These are phyloP conservation scores for Nicator chloris DNA, from an alignment of 2,113 vertebrate genomes.

Conservation along the genomic window DNA sequence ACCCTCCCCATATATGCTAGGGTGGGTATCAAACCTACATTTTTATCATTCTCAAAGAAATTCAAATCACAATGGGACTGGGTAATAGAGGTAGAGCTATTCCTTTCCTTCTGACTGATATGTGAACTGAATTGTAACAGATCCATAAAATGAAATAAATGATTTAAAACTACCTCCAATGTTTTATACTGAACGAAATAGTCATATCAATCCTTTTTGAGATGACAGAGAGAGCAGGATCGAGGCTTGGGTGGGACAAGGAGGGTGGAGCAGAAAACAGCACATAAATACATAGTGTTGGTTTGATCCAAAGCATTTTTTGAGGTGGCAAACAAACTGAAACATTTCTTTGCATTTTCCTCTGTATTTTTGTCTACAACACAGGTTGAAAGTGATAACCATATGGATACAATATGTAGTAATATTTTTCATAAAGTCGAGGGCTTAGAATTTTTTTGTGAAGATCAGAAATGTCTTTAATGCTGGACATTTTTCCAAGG, in stretches of 20 bases:
- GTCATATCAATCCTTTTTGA: neutral
- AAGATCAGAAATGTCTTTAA: neutral
- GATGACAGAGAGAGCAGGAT: neutral
- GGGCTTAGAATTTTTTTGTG: neutral
- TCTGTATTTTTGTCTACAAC: neutral
- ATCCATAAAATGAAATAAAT: neutral
- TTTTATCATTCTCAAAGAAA: neutral
- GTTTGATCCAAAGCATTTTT: neutral
- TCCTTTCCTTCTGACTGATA: neutral
- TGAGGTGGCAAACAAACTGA: neutral
- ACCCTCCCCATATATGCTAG: too few relatives aligned
- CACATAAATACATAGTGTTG: neutral
- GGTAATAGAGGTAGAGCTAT: neutral
- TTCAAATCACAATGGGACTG: accelerated
- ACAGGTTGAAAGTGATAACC: neutral
- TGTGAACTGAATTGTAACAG: neutral
- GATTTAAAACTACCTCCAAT: neutral
- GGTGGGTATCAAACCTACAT: neutral
- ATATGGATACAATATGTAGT: accelerated
- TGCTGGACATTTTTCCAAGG: neutral
- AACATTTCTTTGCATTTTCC: neutral
- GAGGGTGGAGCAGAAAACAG: neutral
- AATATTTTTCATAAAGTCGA: neutral
- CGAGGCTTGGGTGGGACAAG: accelerated
- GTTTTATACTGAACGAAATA: neutral